Evolutionary conservation across 1,140 invertebrate genomes (phyloP), one percentile per base, ranked within the genome.

Genomic region (Magallana ariakensis): DNA sequence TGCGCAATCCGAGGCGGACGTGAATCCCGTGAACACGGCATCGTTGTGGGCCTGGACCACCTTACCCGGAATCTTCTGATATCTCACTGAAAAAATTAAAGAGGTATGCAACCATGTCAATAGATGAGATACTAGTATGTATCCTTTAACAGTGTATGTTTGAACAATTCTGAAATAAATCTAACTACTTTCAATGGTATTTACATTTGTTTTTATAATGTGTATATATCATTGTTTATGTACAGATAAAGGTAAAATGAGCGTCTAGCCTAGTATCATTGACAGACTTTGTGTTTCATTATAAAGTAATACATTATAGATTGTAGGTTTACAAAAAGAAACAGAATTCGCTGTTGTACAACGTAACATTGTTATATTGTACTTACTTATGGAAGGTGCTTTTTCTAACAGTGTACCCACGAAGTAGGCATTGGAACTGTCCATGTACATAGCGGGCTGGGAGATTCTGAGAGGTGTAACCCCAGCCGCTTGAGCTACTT

Each of bases 331-430:
- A n/a, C n/a, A n/a, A n/a, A n/a, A n/a, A n/a, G n/a, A 46, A 46
- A 5, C 0, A 46, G 5, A 46, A 46, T 46, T 46, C 5, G 16
- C 85, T 85, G 86, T 22, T 66, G 62, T 66, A 16, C n/a, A 66
- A 66, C 7, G 7, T 15, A 19, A 8, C 22, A 19, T 8, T 11
- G 22, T n/a, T 46, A 0, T 13, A 54, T 0, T 83, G 19, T 9
- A 33, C 70, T 75, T 85, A 90, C 90, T 75, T n/a, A 89, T 22
- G 0, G 85, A 1, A 33, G 90, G 90, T 13, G 90, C 87, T 10
- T 84, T 83, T 46, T 87, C 90, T 7, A 89, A 75, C 5, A 90
- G 16, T 22, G 88, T 90, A 16, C 70, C 90, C 56, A 88, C 83
- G 80, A 89, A 88, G 66, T 81, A 90, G 3, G 87, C 90, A 33